phyloP scores from a whole-genome alignment of 2,888 invertebrate species.

The Drosophila emarginata region DNA sequence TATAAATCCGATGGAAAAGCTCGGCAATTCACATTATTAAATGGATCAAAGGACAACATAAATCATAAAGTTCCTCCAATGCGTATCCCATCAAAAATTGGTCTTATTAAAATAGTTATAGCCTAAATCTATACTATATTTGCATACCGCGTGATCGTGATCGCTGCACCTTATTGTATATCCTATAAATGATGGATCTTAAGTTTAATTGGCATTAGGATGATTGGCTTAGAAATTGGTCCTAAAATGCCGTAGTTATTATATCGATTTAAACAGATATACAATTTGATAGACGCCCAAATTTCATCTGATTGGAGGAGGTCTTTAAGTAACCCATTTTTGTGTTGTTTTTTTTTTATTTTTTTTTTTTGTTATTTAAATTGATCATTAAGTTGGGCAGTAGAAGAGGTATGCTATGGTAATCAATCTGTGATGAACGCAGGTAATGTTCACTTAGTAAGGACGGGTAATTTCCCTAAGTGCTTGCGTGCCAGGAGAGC shows the following conservation, averaged over 20 bases:
- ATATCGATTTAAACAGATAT: not conserved
- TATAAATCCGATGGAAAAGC: too few relatives aligned
- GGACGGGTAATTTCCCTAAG: conserved; percentile 55
- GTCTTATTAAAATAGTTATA: too few relatives aligned
- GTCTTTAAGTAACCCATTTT: conserved; percentile 2
- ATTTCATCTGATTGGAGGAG: conserved; percentile 5
- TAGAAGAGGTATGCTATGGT: conserved; percentile 56
- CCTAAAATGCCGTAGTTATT: not conserved
- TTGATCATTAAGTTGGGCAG: conserved; percentile 55
- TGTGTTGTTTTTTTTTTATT: not conserved
- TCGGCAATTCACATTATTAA: too few relatives aligned
- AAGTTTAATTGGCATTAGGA: not conserved
- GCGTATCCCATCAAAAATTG: too few relatives aligned
- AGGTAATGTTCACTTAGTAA: conserved; percentile 46
- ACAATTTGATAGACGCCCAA: conserved; percentile 8
- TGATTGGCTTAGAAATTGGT: not conserved
- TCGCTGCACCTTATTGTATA: not conserved
- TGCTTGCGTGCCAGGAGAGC: conserved; percentile 64
- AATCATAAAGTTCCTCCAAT: too few relatives aligned
- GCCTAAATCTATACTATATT: too few relatives aligned
- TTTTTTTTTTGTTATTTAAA: conserved; percentile 56
- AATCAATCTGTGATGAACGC: conserved; percentile 68
- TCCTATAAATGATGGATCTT: not conserved
- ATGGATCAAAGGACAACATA: too few relatives aligned
- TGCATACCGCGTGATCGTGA: not conserved